Percentiles rank a stretch among this genome's conserved stretches.
These are phyloP conservation scores for Grantiella picta DNA, from an alignment of 2,113 vertebrate genomes.

Conservation along the genomic window DNA sequence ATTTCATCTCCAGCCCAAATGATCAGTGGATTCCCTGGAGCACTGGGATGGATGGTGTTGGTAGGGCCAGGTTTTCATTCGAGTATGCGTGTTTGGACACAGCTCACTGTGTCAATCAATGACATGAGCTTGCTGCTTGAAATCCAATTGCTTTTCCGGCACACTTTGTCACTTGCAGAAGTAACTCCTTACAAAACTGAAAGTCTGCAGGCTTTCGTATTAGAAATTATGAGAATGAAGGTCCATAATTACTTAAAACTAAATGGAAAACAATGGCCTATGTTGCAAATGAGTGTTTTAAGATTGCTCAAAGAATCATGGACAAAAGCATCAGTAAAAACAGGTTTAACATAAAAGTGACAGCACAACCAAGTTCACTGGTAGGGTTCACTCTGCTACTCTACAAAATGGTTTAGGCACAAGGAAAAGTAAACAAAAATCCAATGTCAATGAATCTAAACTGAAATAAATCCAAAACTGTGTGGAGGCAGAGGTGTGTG, in stretches of 20 bases:
- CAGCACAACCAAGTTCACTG: not conserved
- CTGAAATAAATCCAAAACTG: not conserved
- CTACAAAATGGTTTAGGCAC: not conserved
- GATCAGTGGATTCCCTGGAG: not conserved
- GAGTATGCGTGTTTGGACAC: not conserved
- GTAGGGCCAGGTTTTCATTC: not conserved
- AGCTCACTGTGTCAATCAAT: not conserved
- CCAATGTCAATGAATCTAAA: not conserved
- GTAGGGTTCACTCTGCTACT: not conserved
- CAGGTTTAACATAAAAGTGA: accelerated
- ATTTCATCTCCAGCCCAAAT: not conserved
- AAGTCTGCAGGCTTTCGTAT: not conserved
- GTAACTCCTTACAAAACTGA: not conserved
- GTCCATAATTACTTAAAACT: not conserved
- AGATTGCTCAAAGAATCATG: not conserved
- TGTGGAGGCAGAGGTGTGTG: not conserved
- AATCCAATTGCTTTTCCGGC: not conserved
- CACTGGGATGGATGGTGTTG: not conserved
- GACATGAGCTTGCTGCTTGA: not conserved
- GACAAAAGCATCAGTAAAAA: not conserved
- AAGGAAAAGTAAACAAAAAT: not conserved
- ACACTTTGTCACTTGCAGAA: not conserved
- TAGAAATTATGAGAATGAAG: not conserved
- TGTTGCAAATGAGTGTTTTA: not conserved
- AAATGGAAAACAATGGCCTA: not conserved